Evolutionary conservation across 1,140 invertebrate species (phyloP).

Genomic region (Argopecten irradians): DNA sequence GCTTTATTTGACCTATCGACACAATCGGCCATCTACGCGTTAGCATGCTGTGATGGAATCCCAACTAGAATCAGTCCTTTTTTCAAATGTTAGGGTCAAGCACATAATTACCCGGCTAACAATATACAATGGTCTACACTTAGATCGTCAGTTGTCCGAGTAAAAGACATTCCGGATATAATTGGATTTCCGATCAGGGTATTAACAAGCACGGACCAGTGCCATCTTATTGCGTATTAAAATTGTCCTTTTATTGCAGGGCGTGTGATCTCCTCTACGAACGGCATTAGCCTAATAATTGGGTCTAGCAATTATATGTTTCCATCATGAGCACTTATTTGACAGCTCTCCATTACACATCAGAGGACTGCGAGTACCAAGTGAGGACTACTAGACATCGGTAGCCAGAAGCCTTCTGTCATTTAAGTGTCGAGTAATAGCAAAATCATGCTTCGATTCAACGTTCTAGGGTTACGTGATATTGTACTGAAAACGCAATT

Average conservation of each 20-base stretch:
- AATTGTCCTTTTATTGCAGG: background rate
- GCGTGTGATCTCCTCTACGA: background rate
- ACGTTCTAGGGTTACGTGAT: too few relatives aligned
- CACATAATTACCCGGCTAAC: background rate
- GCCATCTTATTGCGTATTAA: background rate
- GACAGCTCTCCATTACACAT: background rate
- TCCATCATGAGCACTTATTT: background rate
- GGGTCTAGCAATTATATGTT: background rate
- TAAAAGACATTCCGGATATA: background rate
- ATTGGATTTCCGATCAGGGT: constrained; percentile 8
- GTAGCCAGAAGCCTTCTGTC: background rate
- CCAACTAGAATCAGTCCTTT: background rate
- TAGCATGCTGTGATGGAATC: background rate
- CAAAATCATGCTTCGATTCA: background rate
- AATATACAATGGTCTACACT: background rate
- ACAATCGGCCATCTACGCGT: background rate
- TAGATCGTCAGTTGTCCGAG: background rate
- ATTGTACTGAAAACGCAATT: too few relatives aligned
- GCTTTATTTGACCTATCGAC: background rate
- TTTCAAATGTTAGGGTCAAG: background rate
- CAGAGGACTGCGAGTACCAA: too few relatives aligned
- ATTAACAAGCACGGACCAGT: constrained; percentile 5
- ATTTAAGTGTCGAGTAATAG: background rate
- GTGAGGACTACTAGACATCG: background rate
- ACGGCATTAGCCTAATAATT: background rate